phyloP scores from a whole-genome alignment of 2,113 vertebrate genomes.

The Muntiacus reevesi region DNA sequence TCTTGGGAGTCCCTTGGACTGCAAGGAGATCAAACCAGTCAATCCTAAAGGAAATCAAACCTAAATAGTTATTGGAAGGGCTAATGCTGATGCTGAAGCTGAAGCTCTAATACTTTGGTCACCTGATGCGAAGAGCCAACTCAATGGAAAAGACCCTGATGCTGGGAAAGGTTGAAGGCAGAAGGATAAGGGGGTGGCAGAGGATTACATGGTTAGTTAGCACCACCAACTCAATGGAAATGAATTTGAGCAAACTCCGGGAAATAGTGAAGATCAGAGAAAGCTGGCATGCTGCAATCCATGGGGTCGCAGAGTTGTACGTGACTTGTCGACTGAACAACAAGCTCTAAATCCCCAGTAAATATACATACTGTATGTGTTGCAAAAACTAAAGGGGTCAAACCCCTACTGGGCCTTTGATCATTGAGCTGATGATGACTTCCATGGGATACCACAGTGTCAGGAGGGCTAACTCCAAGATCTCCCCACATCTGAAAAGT shows the following conservation, averaged over 20 bases:
- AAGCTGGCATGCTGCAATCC: not conserved
- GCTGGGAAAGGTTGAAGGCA: not conserved
- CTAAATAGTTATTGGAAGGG: not conserved
- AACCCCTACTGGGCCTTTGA: not conserved
- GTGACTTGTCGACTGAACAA: not conserved
- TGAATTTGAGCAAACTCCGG: not conserved
- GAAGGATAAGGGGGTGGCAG: not conserved
- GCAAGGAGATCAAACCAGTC: not conserved
- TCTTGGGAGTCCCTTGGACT: not conserved
- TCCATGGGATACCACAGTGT: not conserved
- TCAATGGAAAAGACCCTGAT: not conserved
- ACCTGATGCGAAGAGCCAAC: not conserved
- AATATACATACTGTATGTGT: not conserved
- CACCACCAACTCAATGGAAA: not conserved
- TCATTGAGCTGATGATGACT: not conserved
- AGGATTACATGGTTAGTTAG: not conserved
- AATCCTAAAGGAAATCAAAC: not conserved
- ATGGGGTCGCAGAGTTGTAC: not conserved
- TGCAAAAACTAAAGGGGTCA: not conserved
- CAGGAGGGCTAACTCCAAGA: not conserved
- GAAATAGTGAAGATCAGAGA: not conserved
- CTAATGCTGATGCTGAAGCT: not conserved
- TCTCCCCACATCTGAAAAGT: not conserved
- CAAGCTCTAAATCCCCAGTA: not conserved
- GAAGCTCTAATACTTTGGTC: not conserved